These are phyloP conservation scores for Lasioglossum oenotherae DNA, from an alignment of 2,888 invertebrate species.

Conservation along the genomic window DNA sequence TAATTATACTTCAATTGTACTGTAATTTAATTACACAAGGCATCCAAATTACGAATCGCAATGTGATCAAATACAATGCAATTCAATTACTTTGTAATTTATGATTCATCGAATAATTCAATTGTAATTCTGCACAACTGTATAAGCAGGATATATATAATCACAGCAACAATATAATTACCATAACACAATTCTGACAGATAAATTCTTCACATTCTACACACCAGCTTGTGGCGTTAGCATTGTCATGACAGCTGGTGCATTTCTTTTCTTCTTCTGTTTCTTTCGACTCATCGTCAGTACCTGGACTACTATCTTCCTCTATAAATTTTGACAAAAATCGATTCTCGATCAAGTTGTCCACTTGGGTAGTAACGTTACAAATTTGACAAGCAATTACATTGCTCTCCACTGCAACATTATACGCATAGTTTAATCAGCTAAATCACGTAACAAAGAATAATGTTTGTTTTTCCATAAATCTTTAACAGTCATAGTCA, in stretches of 20 bases:
- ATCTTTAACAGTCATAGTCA: not conserved
- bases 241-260: slow-evolving; percentile 94
- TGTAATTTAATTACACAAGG: not conserved
- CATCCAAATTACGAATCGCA: not conserved
- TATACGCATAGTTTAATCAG: not conserved
- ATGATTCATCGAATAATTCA: not conserved
- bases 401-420: slow-evolving; percentile 75
- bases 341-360: slow-evolving; percentile 93
- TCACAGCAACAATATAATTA: slow-evolving; percentile 66
- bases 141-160: not conserved
- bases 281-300: slow-evolving; percentile 78
- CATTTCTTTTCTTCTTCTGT: slow-evolving; percentile 87
- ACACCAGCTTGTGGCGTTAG: slow-evolving; percentile 94
- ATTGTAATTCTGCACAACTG: not conserved
- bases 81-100: not conserved
- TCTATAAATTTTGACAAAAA: slow-evolving; percentile 90
- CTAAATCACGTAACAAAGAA: not conserved
- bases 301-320: slow-evolving; percentile 84
- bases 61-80: not conserved
- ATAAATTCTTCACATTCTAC: slow-evolving; percentile 96
- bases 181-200: slow-evolving; percentile 93
- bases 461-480: not conserved
- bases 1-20: not conserved
- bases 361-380: slow-evolving; percentile 89
- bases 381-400: slow-evolving; percentile 89